Conservation (phyloP, 30 jellyfish, hydroid and myxozoan genomes). For the Nemopilema nomurai region DNA sequence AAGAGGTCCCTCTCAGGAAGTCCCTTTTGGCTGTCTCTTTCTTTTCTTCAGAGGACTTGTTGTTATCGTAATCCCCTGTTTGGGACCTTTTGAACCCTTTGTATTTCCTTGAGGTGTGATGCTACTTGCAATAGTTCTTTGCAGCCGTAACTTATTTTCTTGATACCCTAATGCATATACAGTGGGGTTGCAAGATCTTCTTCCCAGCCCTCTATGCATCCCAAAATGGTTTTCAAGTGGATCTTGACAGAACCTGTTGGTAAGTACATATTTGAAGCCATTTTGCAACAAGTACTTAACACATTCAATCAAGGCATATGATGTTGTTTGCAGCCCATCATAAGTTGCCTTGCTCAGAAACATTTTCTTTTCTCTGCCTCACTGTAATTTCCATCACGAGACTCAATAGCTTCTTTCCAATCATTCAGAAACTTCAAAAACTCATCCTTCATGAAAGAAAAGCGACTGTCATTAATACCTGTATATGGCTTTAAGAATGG, state of each 20-base stretch:
- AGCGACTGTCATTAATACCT: slow-evolving; percentile 49
- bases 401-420: slow-evolving; percentile 32
- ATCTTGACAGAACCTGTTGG: slow-evolving; percentile 58
- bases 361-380: slow-evolving; percentile 35
- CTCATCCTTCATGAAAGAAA: slow-evolving; percentile 49
- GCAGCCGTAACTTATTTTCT: slow-evolving; percentile 43
- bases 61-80: slow-evolving; percentile 31
- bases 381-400: slow-evolving; percentile 26
- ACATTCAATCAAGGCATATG: slow-evolving; percentile 46
- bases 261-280: slow-evolving; percentile 51
- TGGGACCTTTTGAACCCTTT: slow-evolving; percentile 37
- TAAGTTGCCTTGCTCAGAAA: slow-evolving; percentile 51
- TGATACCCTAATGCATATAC: slow-evolving; percentile 44
- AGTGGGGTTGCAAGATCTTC: slow-evolving; percentile 57
- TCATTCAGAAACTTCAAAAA: slow-evolving; percentile 36
- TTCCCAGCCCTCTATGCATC: slow-evolving; percentile 51
- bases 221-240: slow-evolving; percentile 68
- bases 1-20: not conserved
- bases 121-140: slow-evolving; percentile 38
- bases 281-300: slow-evolving; percentile 34
- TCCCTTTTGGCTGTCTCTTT: not conserved
- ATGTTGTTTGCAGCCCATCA: slow-evolving; percentile 58
- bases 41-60: slow-evolving; percentile 22
- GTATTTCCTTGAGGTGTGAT: slow-evolving; percentile 45
- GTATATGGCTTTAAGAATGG: slow-evolving; percentile 60